Evolutionary conservation across 2,113 vertebrate species (phyloP).

Genomic region (Rhadina sibilatrix): DNA sequence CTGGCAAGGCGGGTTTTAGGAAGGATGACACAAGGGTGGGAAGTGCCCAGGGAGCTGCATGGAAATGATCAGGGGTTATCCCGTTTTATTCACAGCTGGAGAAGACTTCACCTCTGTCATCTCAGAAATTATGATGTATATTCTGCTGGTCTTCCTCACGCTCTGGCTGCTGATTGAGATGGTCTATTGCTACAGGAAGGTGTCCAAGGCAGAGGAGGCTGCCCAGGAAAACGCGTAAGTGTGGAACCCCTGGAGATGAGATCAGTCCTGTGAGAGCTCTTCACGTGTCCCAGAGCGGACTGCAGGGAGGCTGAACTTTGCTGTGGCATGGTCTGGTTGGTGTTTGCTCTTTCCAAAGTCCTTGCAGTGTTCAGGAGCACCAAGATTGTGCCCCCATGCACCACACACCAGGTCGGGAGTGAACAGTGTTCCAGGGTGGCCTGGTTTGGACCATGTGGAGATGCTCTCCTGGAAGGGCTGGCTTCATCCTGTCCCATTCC

Average conservation of each 20-base stretch:
- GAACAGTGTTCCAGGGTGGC: fast-evolving
- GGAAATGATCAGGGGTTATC: neutral
- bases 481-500: neutral
- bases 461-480: neutral
- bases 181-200: constrained; percentile 98
- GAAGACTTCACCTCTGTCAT: constrained; percentile 85
- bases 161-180: constrained; percentile 96
- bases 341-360: neutral
- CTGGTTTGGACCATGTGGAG: fast-evolving
- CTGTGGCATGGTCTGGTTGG: fast-evolving
- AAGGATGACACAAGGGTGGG: neutral
- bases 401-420: fast-evolving
- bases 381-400: neutral
- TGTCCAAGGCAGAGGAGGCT: constrained; percentile 91
- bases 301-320: neutral
- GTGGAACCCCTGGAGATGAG: neutral
- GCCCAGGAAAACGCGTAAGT: constrained; percentile 92
- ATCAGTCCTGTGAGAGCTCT: neutral
- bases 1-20: neutral
- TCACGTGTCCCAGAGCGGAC: fast-evolving
- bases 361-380: neutral
- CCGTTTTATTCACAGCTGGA: constrained; percentile 73
- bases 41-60: neutral
- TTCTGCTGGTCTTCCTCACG: constrained; percentile 94
- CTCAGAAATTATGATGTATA: constrained; percentile 98